Evolutionary conservation across 2,113 vertebrate genomes (phyloP).

Genomic region (Sander vitreus): DNA sequence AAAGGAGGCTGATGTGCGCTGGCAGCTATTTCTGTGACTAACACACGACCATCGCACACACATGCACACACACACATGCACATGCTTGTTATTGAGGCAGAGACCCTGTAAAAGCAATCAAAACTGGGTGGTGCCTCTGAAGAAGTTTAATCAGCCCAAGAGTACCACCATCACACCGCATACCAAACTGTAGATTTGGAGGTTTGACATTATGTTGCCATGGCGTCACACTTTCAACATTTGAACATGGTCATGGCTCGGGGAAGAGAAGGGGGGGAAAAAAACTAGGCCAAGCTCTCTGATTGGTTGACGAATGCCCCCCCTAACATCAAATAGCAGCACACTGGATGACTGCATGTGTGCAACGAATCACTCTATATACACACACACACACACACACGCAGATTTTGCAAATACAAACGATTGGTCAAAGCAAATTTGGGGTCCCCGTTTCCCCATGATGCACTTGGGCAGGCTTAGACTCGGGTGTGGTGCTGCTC

Average conservation of each 20-base stretch:
- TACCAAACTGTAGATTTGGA: neutral
- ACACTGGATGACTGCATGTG: constrained; percentile 4
- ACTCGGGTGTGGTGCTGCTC: constrained; percentile 38
- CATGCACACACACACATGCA: constrained; percentile 21
- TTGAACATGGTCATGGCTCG: constrained; percentile 26
- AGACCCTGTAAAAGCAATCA: constrained; percentile 7
- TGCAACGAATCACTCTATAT: neutral
- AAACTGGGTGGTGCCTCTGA: constrained; percentile 7
- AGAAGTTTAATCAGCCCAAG: neutral
- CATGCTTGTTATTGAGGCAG: constrained; percentile 31
- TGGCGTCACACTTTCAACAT: constrained; percentile 30
- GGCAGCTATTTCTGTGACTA: constrained; percentile 67
- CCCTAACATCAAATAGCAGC: constrained; percentile 37
- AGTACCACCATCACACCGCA: neutral
- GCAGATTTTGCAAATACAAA: constrained; percentile 28
- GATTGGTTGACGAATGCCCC: constrained; percentile 63
- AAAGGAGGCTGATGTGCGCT: constrained; percentile 65
- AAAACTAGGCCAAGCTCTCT: constrained; percentile 51
- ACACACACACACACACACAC: constrained; percentile 12
- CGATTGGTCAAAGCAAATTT: constrained; percentile 23
- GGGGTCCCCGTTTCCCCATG: constrained; percentile 7
- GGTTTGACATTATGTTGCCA: neutral
- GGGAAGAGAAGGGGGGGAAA: neutral
- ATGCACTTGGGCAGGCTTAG: constrained; percentile 17
- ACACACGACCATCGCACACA: constrained; percentile 30